Base-by-base conservation (phyloP, 2,888 invertebrate species). In the Andrena hattorfiana region DNA sequence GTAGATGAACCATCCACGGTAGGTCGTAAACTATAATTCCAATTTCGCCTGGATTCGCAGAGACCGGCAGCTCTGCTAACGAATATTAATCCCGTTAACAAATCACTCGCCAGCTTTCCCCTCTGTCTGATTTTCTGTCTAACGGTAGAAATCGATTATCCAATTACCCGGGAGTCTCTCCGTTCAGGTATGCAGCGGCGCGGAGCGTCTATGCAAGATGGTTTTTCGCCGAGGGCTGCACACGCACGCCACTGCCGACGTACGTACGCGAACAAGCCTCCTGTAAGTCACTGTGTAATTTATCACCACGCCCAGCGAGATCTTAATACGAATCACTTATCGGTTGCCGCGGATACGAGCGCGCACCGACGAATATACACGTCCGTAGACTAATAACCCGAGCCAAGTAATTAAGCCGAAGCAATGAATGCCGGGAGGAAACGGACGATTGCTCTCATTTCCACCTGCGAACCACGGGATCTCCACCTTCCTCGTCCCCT, bases 261-360 rank as follows among this genome's bases (percentile, higher is more conserved):
- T 16, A 63, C 35, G 51, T 42, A 63, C 76, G 71, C 64, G 32
- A 49, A 59, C 72, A 59, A 42, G 70, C 60, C 64, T 63, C 77
- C 83, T 77, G 77, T 87, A 79, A 88, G 91, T 87, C 89, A 83
- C 83, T 85, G 86, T 88, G 87, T 89, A 91, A 91, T 91, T 91
- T 91, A 91, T 91, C 86, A 88, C 89, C 90, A 88, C 89, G 91
- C 87, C 91, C 88, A 84, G 86, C 87, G 89, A 91, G 90, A 91
- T 91, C 91, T 91, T 91, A 91, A 91, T 91, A 90, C 90, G 89
- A 91, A 91, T 91, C 91, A 91, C 88, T 90, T 88, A 90, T 90
- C 89, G 89, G 86, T 87, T 83, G 84, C 78, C 74, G 78, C 49
- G 73, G 54, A 85, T 85, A 71, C 77, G 56, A 32, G 60, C 72